Conservation (phyloP, 2,797 vertebrate genomes). For the Pterois miles region DNA sequence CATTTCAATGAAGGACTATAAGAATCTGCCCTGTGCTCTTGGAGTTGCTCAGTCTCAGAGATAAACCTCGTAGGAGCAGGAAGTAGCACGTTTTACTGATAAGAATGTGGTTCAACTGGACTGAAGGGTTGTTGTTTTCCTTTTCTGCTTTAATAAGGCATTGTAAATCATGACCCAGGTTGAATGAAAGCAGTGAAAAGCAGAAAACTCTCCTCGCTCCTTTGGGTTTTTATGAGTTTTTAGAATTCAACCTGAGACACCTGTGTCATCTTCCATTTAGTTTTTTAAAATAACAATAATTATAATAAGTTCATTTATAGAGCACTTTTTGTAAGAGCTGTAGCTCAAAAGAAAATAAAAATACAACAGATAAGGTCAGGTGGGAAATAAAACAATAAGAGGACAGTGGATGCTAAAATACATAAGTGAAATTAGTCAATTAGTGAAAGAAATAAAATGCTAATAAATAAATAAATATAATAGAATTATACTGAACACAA, state of each 20-base stretch:
- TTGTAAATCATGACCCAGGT: not conserved
- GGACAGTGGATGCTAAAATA: no score
- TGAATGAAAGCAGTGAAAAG: not conserved
- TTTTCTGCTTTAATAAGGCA: constrained; percentile 16
- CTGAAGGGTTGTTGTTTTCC: not conserved
- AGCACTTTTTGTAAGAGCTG: no score
- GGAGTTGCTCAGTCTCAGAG: not conserved
- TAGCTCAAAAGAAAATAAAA: no score
- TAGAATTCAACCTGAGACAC: not conserved
- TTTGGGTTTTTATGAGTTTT: not conserved
- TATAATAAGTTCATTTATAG: no score
- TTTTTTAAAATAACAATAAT: not conserved
- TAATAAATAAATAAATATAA: no score
- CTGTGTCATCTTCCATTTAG: not conserved
- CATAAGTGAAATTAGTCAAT: no score
- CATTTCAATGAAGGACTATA: not conserved
- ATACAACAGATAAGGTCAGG: no score
- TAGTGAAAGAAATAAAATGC: no score
- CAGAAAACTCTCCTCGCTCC: not conserved
- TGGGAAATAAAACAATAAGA: no score
- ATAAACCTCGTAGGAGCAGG: constrained; percentile 24
- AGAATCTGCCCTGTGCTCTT: constrained; percentile 9
- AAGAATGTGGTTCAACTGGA: constrained; percentile 64
- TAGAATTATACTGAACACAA: no score
- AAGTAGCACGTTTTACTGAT: constrained; percentile 4